Percentiles rank a stretch among this genome's conserved stretches.
phyloP scores from a whole-genome alignment of 2,888 invertebrate species.

The Bhutanitis thaidina region DNA sequence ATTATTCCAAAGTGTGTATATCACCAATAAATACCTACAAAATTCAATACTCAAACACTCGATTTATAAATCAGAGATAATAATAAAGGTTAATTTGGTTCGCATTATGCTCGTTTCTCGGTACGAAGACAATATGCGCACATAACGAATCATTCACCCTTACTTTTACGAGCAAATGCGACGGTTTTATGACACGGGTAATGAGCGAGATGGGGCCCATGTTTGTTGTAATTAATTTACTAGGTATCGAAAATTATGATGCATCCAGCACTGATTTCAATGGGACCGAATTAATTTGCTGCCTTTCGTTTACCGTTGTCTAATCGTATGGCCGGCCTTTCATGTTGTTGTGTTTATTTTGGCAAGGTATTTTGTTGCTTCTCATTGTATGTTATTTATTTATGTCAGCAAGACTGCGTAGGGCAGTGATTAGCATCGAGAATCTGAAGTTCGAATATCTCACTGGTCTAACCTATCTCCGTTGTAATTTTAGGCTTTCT shows the following conservation, averaged over 20 bases:
- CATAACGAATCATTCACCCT: conserved; percentile 65
- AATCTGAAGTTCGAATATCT: too few species aligned
- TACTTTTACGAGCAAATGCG: conserved; percentile 48
- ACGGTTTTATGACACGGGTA: conserved; percentile 49
- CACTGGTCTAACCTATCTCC: too few species aligned
- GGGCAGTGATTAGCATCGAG: too few species aligned
- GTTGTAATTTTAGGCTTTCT: too few species aligned
- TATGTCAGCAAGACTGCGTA: too few species aligned
- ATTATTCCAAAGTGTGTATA: conserved; percentile 1
- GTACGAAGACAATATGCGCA: conserved; percentile 50
- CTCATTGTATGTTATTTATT: too few species aligned
- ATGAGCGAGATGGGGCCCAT: conserved; percentile 34
- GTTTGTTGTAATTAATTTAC: conserved; percentile 40
- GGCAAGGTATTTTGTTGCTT: not conserved
- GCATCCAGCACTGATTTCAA: conserved; percentile 11
- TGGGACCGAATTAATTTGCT: conserved; percentile 17
- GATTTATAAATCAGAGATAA: conserved; percentile 31
- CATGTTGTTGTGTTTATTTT: not conserved
- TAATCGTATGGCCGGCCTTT: not conserved
- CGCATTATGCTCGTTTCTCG: conserved; percentile 51
- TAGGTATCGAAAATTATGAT: conserved; percentile 20
- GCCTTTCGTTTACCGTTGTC: conserved; percentile 6
- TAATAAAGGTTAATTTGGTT: conserved; percentile 61
- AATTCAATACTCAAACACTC: conserved; percentile 19
- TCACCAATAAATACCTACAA: conserved; percentile 11